A percentile compares a stretch with the other conserved stretches of the same genome.
phyloP scores from a whole-genome alignment of 2,797 vertebrate genomes.

The Kryptolebias ocellatus region DNA sequence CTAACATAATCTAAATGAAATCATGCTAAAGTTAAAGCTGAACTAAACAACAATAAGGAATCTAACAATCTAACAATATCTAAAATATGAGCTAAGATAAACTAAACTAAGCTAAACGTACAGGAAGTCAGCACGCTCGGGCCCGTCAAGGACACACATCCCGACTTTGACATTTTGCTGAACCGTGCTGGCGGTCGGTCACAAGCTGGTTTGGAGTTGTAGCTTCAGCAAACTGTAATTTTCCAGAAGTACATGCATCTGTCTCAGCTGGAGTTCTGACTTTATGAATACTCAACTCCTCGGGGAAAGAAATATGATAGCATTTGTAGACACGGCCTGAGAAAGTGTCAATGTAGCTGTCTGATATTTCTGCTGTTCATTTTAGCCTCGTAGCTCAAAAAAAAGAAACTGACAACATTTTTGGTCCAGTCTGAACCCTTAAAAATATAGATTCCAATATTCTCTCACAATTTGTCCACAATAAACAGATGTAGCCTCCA shows the following conservation, averaged over 20 bases:
- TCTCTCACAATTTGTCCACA: not conserved
- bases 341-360: constrained; percentile 24
- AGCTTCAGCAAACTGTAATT: constrained; percentile 51
- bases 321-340: not conserved
- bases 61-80: too few species aligned
- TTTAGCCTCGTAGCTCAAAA: not conserved
- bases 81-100: too few species aligned
- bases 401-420: not conserved
- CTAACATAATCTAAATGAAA: too few species aligned
- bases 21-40: too few species aligned
- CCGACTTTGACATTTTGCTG: constrained; percentile 56
- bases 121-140: constrained; percentile 33
- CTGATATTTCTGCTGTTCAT: constrained; percentile 11
- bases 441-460: not conserved
- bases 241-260: constrained; percentile 58
- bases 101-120: too few species aligned
- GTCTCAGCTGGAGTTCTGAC: constrained; percentile 53
- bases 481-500: not conserved
- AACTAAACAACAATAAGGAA: too few species aligned
- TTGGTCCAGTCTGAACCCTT: constrained; percentile 7
- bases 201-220: constrained; percentile 42
- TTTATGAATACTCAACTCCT: constrained; percentile 55
- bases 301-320: not conserved
- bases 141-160: constrained; percentile 56
- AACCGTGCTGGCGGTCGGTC: constrained; percentile 46